These are phyloP conservation scores for Riptortus pedestris DNA, from an alignment of 1,140 invertebrate genomes.

Conservation along the genomic window DNA sequence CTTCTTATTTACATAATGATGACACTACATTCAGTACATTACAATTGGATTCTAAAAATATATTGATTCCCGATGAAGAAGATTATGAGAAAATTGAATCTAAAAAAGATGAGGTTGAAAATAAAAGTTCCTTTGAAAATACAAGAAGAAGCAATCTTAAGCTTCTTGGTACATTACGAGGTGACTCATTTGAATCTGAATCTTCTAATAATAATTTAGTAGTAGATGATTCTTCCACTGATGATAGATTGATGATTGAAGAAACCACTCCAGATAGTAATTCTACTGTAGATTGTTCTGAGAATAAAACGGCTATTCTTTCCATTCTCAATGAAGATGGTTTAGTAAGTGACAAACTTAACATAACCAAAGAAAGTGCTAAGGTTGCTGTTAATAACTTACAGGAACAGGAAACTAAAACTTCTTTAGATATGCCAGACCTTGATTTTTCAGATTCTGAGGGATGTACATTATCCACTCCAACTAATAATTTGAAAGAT, in stretches of 20 bases:
- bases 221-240: background rate
- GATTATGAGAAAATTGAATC: background rate
- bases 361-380: too few relatives aligned
- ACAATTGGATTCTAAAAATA: too few relatives aligned
- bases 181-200: slow-evolving; percentile 10
- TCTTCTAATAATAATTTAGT: slow-evolving; percentile 8
- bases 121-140: background rate
- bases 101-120: too few relatives aligned
- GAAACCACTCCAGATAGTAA: background rate
- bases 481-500: too few relatives aligned
- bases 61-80: background rate
- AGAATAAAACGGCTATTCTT: background rate
- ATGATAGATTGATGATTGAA: background rate
- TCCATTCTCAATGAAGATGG: background rate
- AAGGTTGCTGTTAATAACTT: too few relatives aligned
- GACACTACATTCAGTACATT: too few relatives aligned
- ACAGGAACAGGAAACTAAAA: too few relatives aligned
- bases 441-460: background rate
- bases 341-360: too few relatives aligned
- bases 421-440: background rate
- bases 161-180: background rate
- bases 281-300: background rate
- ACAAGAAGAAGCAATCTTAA: background rate
- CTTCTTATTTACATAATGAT: too few relatives aligned
- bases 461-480: too few relatives aligned